These are phyloP conservation scores for Oryzias woworae DNA, from an alignment of 2,113 vertebrate species.

Conservation along the genomic window DNA sequence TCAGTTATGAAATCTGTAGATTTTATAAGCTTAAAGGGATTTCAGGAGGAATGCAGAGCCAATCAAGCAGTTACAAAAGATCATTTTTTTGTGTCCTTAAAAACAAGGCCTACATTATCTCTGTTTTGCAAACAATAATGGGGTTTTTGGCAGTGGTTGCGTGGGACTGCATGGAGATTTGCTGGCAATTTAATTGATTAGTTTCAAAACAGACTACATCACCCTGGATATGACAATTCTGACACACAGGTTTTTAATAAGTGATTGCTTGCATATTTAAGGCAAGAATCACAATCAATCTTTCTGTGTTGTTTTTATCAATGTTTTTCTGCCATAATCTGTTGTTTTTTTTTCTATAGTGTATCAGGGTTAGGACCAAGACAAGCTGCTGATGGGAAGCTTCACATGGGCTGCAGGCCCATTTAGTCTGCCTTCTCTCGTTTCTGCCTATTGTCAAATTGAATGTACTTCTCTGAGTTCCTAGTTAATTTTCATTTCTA, in stretches of 20 bases:
- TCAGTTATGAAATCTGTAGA: conserved; percentile 28
- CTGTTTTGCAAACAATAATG: conserved; percentile 31
- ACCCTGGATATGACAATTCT: conserved; percentile 57
- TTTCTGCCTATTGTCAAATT: conserved; percentile 95
- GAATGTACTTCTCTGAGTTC: conserved; percentile 90
- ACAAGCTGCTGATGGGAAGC: conserved; percentile 77
- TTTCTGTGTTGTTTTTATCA: conserved; percentile 57
- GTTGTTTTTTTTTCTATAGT: conserved; percentile 70
- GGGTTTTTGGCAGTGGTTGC: conserved; percentile 50
- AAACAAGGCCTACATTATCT: conserved; percentile 38
- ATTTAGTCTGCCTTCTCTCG: conserved; percentile 81
- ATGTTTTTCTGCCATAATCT: conserved; percentile 61
- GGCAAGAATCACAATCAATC: conserved; percentile 69
- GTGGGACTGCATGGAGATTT: conserved; percentile 41
- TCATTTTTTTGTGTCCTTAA: conserved; percentile 23
- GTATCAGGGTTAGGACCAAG: conserved; percentile 78
- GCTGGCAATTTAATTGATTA: conserved; percentile 37
- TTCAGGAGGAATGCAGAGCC: conserved; percentile 44
- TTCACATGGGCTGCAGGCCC: conserved; percentile 75
- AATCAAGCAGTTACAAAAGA: conserved; percentile 30
- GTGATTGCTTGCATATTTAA: conserved; percentile 56
- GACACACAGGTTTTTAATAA: conserved; percentile 57
- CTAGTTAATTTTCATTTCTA: conserved; percentile 47
- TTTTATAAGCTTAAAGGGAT: conserved; percentile 35
- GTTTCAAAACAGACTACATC: conserved; percentile 59